These are phyloP conservation scores for Leptopilina boulardi DNA, from an alignment of 1,140 invertebrate species.

Conservation along the genomic window DNA sequence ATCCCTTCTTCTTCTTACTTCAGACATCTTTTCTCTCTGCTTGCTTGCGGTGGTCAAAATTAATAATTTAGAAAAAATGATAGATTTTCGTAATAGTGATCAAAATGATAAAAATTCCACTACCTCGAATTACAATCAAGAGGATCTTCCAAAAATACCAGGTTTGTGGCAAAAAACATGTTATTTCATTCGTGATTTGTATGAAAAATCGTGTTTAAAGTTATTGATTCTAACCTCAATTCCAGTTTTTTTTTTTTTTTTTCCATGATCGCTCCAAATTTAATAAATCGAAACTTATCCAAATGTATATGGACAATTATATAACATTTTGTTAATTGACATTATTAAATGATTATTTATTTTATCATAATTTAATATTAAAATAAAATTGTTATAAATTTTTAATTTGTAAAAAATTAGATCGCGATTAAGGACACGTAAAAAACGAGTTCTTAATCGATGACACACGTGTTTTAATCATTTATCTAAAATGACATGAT, in stretches of 20 bases:
- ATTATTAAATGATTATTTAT: too few relatives aligned
- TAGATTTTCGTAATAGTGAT: constrained; percentile 59
- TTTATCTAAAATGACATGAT: background rate
- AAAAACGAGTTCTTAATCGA: background rate
- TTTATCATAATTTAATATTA: background rate
- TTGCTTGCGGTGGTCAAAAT: constrained; percentile 31
- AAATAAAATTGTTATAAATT: background rate
- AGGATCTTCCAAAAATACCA: constrained; percentile 56
- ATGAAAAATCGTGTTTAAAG: background rate
- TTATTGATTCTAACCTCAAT: constrained; percentile 30
- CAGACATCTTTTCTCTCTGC: background rate
- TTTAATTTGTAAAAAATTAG: background rate
- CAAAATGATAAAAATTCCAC: constrained; percentile 40
- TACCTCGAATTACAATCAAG: constrained; percentile 44
- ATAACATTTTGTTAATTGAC: background rate
- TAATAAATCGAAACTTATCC: constrained; percentile 8
- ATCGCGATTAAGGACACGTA: background rate
- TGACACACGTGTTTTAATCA: background rate
- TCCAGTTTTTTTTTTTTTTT: background rate
- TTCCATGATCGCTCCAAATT: background rate
- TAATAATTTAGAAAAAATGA: constrained; percentile 57
- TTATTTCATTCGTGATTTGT: background rate
- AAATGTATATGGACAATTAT: constrained; percentile 5
- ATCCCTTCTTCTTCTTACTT: background rate
- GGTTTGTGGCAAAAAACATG: constrained; percentile 47